phyloP scores from a whole-genome alignment of 2,113 vertebrate species.

The Phalacrocorax pelagicus region DNA sequence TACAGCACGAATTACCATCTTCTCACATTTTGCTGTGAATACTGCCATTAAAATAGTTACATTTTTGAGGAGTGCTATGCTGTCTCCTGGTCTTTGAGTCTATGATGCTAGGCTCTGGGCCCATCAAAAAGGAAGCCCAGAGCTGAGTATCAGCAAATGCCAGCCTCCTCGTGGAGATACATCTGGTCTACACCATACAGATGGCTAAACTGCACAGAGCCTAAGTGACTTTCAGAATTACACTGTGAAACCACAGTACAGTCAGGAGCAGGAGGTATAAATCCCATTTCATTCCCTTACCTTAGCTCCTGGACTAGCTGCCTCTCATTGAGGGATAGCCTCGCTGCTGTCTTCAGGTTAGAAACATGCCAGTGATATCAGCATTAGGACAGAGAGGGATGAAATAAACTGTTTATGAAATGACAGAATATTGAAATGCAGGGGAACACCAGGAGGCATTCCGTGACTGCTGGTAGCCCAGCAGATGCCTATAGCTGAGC shows the following conservation, averaged over 20 bases:
- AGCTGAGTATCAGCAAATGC: neutral
- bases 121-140: neutral
- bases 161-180: neutral
- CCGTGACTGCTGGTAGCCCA: neutral
- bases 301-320: neutral
- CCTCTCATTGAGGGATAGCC: accelerated
- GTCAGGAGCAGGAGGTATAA: neutral
- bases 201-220: neutral
- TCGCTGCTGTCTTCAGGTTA: neutral
- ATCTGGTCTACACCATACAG: neutral
- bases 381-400: neutral
- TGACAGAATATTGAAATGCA: neutral
- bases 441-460: neutral
- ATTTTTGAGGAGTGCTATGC: neutral
- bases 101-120: accelerated
- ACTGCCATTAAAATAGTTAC: neutral
- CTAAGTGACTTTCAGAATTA: neutral
- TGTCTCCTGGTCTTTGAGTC: neutral
- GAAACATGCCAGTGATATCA: neutral
- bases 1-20: neutral
- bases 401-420: neutral
- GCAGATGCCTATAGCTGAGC: neutral
- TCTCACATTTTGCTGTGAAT: neutral
- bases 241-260: neutral
- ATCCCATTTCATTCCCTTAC: neutral